phyloP scores from a whole-genome alignment of 2,888 invertebrate species.

The Epinotia ramella region DNA sequence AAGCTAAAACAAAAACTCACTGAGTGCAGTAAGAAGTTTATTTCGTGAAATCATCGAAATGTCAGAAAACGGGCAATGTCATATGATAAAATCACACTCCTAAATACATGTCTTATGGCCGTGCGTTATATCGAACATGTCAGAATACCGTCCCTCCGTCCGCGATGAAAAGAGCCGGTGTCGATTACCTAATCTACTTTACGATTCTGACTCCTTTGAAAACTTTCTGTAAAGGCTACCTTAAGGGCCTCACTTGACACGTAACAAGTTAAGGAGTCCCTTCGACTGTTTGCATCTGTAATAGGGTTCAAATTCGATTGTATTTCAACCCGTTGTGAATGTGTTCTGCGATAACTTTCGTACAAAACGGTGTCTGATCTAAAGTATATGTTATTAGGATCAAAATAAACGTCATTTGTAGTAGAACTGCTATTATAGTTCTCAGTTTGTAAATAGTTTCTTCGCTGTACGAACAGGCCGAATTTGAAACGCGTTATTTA shows the following conservation, averaged over 20 bases:
- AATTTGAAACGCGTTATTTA: too few species aligned
- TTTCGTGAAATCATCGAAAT: too few species aligned
- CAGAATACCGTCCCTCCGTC: conserved; percentile 15
- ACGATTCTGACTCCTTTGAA: conserved; percentile 52
- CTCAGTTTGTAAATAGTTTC: background rate
- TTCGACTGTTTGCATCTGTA: background rate
- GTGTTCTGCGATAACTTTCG: conserved; percentile 9
- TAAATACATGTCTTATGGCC: too few species aligned
- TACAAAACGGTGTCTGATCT: conserved; percentile 10
- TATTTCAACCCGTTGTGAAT: background rate
- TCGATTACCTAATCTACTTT: conserved; percentile 59
- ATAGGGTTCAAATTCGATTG: conserved; percentile 14
- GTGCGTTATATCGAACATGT: background rate
- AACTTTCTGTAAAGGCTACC: conserved; percentile 40
- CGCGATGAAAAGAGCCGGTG: conserved; percentile 52
- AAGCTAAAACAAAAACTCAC: too few species aligned
- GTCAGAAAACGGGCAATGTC: too few species aligned
- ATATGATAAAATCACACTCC: too few species aligned
- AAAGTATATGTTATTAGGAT: conserved; percentile 23
- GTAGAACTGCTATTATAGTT: background rate
- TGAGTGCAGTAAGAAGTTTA: too few species aligned
- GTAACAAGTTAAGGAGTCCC: conserved; percentile 11
- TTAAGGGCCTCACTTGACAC: conserved; percentile 21
- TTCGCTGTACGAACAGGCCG: background rate
- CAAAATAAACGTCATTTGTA: conserved; percentile 10